Percentiles rank a stretch among this genome's conserved stretches.
Conservation (phyloP, 2,888 invertebrate genomes). For the Lissocephala sabroskyi region DNA sequence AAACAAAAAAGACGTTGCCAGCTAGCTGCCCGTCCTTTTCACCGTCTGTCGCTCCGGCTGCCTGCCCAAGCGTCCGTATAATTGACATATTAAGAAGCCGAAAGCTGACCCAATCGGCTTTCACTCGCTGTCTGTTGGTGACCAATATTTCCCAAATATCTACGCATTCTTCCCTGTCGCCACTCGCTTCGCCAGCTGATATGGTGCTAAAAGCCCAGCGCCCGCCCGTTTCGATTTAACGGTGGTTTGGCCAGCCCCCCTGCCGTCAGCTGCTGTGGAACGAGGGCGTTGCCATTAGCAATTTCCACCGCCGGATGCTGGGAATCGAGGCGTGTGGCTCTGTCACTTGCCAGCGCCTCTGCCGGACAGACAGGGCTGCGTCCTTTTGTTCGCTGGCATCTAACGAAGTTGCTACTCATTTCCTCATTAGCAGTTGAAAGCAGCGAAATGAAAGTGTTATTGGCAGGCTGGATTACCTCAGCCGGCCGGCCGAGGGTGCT, state of each 20-base stretch:
- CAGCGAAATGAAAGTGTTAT: slow-evolving; percentile 2
- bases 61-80: slow-evolving; percentile 42
- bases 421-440: slow-evolving; percentile 9
- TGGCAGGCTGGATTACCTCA: slow-evolving; percentile 1
- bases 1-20: neutral
- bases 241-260: too few species aligned
- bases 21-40: too few species aligned
- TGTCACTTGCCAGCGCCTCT: neutral
- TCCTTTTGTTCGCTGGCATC: neutral
- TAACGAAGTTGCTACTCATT: slow-evolving; percentile 1
- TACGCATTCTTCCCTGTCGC: too few species aligned
- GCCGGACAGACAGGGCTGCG: neutral
- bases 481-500: too few species aligned
- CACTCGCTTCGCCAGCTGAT: too few species aligned
- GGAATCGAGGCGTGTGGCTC: neutral
- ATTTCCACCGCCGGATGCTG: slow-evolving; percentile 4
- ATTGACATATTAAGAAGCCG: slow-evolving; percentile 30
- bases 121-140: too few species aligned
- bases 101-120: slow-evolving; percentile 27
- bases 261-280: too few species aligned
- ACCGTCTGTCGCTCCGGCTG: too few species aligned
- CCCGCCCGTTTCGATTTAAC: too few species aligned
- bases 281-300: slow-evolving; percentile 9
- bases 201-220: too few species aligned
- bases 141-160: too few species aligned